phyloP scores from a whole-genome alignment of 2,797 vertebrate genomes.

The Protosalanx chinensis region DNA sequence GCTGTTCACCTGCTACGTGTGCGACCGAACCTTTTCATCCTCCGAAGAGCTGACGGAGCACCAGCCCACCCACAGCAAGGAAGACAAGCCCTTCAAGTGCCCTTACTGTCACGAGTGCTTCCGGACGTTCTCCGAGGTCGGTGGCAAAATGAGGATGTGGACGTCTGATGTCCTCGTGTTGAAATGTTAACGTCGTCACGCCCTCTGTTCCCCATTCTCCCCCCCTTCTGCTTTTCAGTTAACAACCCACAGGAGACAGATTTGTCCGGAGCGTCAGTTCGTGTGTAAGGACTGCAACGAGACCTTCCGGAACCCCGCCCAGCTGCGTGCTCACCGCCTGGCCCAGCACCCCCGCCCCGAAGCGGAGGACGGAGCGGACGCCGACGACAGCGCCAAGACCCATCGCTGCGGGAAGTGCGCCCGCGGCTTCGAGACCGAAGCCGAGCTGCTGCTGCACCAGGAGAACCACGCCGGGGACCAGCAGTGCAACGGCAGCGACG shows the following conservation, averaged over 20 bases:
- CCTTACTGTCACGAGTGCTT: slow-evolving; percentile 78
- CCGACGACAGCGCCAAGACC: slow-evolving; percentile 65
- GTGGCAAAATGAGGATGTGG: slow-evolving; percentile 8
- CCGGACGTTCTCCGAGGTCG: slow-evolving; percentile 78
- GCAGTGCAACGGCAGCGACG: slow-evolving; percentile 70
- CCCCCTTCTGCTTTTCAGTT: slow-evolving; percentile 52
- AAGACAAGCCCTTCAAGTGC: slow-evolving; percentile 82
- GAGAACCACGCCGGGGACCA: slow-evolving; percentile 74
- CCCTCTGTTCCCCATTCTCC: not conserved
- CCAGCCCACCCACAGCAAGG: slow-evolving; percentile 80
- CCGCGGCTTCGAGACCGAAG: slow-evolving; percentile 70
- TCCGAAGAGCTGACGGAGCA: slow-evolving; percentile 80
- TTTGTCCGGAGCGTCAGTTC: slow-evolving; percentile 79
- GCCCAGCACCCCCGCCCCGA: slow-evolving; percentile 71
- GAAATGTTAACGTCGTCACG: not conserved
- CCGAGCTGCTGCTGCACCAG: slow-evolving; percentile 72
- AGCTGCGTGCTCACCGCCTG: slow-evolving; percentile 76
- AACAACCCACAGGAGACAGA: slow-evolving; percentile 75
- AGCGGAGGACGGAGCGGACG: slow-evolving; percentile 51
- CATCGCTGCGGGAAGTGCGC: slow-evolving; percentile 76
- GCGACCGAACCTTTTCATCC: slow-evolving; percentile 76
- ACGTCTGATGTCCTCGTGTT: not conserved
- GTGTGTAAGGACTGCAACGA: slow-evolving; percentile 76
- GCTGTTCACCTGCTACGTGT: slow-evolving; percentile 84
- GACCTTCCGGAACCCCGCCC: slow-evolving; percentile 75